Percentiles rank a stretch among this genome's conserved stretches.
These are phyloP conservation scores for Ciona savignyi DNA, from an alignment of 23 tunicate genomes.

Conservation along the genomic window DNA sequence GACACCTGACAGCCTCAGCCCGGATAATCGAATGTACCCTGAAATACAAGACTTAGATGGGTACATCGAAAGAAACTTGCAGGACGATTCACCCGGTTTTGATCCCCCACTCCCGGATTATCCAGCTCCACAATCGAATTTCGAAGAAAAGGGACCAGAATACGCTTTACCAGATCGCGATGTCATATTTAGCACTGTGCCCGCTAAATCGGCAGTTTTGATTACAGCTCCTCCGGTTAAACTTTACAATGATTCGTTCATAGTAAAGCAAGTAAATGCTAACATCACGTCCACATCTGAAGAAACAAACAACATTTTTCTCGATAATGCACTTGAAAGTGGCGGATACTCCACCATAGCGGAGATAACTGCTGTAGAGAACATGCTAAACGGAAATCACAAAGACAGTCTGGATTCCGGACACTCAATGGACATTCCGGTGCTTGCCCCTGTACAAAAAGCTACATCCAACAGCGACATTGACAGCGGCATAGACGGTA, in stretches of 20 bases:
- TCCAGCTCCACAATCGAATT: slow-evolving; percentile 1
- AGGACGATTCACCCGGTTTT: slow-evolving; percentile 5
- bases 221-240: slow-evolving; percentile 12
- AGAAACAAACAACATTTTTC: slow-evolving; percentile 4
- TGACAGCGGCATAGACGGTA: slow-evolving; percentile 82
- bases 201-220: slow-evolving; percentile 29
- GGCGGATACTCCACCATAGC: slow-evolving; percentile 45
- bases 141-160: slow-evolving; percentile 37
- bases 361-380: neutral
- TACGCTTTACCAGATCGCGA: slow-evolving; percentile 58
- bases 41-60: neutral
- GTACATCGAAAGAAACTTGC: neutral
- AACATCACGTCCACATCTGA: neutral
- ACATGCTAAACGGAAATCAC: slow-evolving; percentile 8
- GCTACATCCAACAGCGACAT: slow-evolving; percentile 53
- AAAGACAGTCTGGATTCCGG: slow-evolving; percentile 23
- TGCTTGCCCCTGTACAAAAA: slow-evolving; percentile 9
- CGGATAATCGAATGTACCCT: neutral
- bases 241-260: neutral
- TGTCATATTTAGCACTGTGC: slow-evolving; percentile 18
- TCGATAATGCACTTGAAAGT: slow-evolving; percentile 5
- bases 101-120: slow-evolving; percentile 19
- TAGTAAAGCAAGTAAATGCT: neutral
- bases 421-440: slow-evolving; percentile 13
- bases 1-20: neutral